A percentile compares a stretch with the other conserved stretches of the same genome.
Conservation (phyloP, 2,113 vertebrate species). For the Atractosteus spatula region DNA sequence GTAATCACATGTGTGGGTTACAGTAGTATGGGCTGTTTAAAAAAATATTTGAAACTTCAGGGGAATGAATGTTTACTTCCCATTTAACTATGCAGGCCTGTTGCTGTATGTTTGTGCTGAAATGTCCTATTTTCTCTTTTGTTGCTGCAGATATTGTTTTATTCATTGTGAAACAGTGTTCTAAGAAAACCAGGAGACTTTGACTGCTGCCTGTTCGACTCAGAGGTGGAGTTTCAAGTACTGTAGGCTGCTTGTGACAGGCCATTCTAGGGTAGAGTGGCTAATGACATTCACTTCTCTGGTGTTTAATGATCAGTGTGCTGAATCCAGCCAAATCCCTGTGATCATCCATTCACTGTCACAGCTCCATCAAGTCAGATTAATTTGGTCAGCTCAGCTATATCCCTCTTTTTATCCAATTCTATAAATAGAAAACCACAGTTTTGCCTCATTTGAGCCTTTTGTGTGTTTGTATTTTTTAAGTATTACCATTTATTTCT, state of each 20-base stretch:
- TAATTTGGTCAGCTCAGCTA: not conserved
- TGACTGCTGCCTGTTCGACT: not conserved
- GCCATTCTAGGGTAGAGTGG: too few species aligned
- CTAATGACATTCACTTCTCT: not conserved
- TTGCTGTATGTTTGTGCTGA: not conserved
- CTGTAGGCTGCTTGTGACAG: too few species aligned
- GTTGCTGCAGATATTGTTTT: too few species aligned
- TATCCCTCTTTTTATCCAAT: not conserved
- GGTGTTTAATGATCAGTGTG: not conserved
- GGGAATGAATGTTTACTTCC: not conserved
- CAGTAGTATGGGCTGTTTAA: not conserved
- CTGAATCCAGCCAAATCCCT: not conserved
- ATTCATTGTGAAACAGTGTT: not conserved
- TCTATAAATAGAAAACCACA: not conserved
- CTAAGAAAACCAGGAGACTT: not conserved
- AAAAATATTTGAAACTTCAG: not conserved
- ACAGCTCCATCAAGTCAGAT: not conserved
- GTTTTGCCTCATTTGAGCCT: not conserved
- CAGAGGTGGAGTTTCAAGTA: not conserved
- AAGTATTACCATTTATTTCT: not conserved
- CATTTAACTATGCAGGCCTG: not conserved
- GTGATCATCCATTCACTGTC: not conserved
- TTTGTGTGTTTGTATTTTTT: not conserved
- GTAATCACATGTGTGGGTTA: not conserved
- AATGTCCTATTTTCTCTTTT: not conserved